These are phyloP conservation scores for Borostomias antarcticus DNA, from an alignment of 2,797 vertebrate species.

Conservation along the genomic window DNA sequence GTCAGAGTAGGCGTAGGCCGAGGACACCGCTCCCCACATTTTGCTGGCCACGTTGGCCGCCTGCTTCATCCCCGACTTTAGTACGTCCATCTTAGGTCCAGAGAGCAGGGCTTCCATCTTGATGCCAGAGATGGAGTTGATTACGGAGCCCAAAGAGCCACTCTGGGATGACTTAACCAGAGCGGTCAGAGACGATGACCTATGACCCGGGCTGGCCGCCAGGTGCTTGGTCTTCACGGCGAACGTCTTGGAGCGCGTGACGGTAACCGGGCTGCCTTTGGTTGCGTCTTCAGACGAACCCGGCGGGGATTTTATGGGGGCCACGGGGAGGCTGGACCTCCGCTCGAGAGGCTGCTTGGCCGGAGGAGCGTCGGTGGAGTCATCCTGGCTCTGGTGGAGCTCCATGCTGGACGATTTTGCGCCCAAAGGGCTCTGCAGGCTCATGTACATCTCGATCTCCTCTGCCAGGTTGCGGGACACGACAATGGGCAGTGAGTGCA, in stretches of 20 bases:
- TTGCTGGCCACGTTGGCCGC: slow-evolving; percentile 95
- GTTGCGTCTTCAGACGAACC: slow-evolving; percentile 56
- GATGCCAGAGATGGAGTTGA: slow-evolving; percentile 89
- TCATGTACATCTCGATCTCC: slow-evolving; percentile 98
- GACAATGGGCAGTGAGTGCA: slow-evolving; percentile 75
- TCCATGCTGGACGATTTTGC: slow-evolving; percentile 93
- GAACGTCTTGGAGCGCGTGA: slow-evolving; percentile 91
- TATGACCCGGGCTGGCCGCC: slow-evolving; percentile 65
- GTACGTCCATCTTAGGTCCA: slow-evolving; percentile 94
- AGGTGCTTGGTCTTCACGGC: slow-evolving; percentile 78
- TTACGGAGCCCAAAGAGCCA: slow-evolving; percentile 89
- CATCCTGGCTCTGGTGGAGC: slow-evolving; percentile 73
- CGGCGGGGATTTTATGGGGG: slow-evolving; percentile 61
- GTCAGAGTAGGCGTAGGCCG: slow-evolving; percentile 90
- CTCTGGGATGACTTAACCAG: slow-evolving; percentile 87
- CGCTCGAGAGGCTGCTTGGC: slow-evolving; percentile 75
- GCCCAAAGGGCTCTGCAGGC: slow-evolving; percentile 84
- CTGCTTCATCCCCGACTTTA: slow-evolving; percentile 95
- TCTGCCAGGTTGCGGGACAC: slow-evolving; percentile 93
- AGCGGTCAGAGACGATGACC: slow-evolving; percentile 83
- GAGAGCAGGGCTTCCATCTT: slow-evolving; percentile 92
- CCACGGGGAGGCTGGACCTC: slow-evolving; percentile 88
- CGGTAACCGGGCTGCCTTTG: slow-evolving; percentile 76
- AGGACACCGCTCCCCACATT: slow-evolving; percentile 90
- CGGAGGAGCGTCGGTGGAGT: slow-evolving; percentile 50